Evolutionary conservation across 92 coral and sea anemone species (phyloP), one percentile per base, ranked within the genome.

Genomic region (Paramuricea clavata): DNA sequence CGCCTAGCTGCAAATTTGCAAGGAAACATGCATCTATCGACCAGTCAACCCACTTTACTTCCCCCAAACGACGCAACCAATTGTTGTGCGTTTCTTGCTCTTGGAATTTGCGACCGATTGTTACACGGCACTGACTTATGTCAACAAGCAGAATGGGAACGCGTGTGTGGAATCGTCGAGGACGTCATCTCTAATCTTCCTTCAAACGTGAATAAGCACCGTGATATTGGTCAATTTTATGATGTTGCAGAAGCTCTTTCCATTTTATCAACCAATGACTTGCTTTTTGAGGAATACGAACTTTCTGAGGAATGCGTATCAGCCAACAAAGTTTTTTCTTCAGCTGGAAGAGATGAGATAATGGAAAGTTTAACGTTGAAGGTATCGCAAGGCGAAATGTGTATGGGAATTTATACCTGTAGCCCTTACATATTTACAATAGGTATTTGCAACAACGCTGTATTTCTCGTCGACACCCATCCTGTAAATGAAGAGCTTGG

Each of bases 51-150:
- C n/a, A n/a, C n/a, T n/a, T n/a, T n/a, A n/a, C n/a, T n/a, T n/a
- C n/a, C n/a, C n/a, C n/a, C n/a, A n/a, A n/a, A n/a, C n/a, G n/a
- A n/a, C n/a, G n/a, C n/a, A 34, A 32, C 89, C 76, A 85, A 85
- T 54, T 85, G 89, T 75, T 61, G 69, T 62, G 70, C 70, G 35
- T 62, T 62, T 62, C 70, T 62, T 22, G 68, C 85, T 41, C 36
- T 86, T 4, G 69, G 32, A 68, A 86, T 86, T 86, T 86, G 89
- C 28, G 85, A 86, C 85, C 61, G 85, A 59, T 13, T 86, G 12
- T 12, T 76, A 27, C 78, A 86, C 84, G 68, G 77, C 73, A 30
- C 54, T 35, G 54, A 43, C 25, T 12, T 71, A 0, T 50, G 32
- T 35, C 25, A 71, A n/a, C 49, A 34, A 32, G 50, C 77, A 17